phyloP scores from a whole-genome alignment of 64 coral and sea anemone genomes.

The Montipora cactus region DNA sequence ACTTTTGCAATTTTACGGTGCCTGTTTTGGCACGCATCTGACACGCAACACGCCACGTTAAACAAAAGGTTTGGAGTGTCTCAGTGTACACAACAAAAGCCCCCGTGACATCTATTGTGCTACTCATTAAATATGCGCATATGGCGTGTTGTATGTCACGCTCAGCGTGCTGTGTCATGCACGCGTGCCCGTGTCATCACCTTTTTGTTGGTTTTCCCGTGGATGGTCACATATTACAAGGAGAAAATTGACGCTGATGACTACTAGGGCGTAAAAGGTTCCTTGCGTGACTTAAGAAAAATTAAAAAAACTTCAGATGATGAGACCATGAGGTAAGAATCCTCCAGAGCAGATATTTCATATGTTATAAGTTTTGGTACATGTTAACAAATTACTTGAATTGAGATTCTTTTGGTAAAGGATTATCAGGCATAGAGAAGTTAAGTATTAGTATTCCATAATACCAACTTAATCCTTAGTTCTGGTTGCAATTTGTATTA shows the following conservation, averaged over 20 bases:
- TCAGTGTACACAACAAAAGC: no score
- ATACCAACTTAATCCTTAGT: conserved; percentile 7
- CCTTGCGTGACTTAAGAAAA: not conserved
- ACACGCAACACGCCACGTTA: no score
- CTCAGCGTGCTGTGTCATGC: no score
- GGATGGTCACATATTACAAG: no score
- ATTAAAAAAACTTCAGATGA: conserved; percentile 4
- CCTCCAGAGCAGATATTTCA: conserved; percentile 16
- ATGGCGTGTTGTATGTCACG: no score
- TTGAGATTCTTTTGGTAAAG: not conserved
- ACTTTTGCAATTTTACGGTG: no score
- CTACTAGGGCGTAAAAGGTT: conserved; percentile 4
- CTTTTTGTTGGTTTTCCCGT: no score
- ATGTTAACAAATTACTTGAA: conserved; percentile 24
- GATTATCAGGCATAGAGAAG: not conserved
- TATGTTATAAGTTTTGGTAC: conserved; percentile 10
- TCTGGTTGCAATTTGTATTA: conserved; percentile 5
- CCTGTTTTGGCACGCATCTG: no score
- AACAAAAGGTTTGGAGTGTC: no score
- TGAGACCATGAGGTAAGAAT: conserved; percentile 7
- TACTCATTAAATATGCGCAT: no score
- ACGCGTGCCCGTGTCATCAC: no score
- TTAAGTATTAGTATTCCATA: conserved; percentile 29
- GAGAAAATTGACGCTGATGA: conserved; percentile 11
- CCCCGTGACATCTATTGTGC: no score